phyloP scores from a whole-genome alignment of 2,113 vertebrate genomes.

The Setophaga petechia region DNA sequence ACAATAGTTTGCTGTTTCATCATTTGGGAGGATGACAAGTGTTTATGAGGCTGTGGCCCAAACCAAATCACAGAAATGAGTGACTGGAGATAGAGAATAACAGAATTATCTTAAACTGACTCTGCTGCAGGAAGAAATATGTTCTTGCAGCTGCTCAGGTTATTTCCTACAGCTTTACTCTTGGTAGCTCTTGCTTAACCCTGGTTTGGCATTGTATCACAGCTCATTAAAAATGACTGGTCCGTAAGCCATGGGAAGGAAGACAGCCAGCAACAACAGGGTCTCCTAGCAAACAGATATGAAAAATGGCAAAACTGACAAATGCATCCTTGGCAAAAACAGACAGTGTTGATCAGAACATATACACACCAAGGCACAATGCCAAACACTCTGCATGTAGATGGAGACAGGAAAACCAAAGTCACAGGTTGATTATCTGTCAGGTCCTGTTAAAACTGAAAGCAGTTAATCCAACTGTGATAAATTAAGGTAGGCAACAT shows the following conservation, averaged over 20 bases:
- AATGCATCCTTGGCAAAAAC: neutral
- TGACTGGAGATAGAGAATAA: neutral
- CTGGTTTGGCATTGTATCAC: neutral
- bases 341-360: constrained; percentile 12
- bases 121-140: neutral
- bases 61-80: neutral
- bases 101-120: neutral
- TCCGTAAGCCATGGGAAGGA: neutral
- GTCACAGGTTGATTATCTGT: neutral
- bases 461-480: neutral
- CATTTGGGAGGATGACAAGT: neutral
- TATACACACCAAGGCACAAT: neutral
- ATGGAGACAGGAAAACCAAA: neutral
- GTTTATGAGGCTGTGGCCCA: neutral
- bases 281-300: constrained; percentile 2
- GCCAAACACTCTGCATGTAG: neutral
- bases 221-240: constrained; percentile 10
- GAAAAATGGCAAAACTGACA: constrained; percentile 8
- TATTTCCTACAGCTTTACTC: neutral
- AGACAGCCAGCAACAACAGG: neutral
- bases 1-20: neutral
- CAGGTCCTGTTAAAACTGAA: constrained; percentile 16
- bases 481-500: neutral
- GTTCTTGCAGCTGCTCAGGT: neutral
- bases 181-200: neutral